Evolutionary conservation across 2,113 vertebrate genomes (phyloP), one percentile per base, ranked within the genome.

Genomic region (Taurulus bubalis): DNA sequence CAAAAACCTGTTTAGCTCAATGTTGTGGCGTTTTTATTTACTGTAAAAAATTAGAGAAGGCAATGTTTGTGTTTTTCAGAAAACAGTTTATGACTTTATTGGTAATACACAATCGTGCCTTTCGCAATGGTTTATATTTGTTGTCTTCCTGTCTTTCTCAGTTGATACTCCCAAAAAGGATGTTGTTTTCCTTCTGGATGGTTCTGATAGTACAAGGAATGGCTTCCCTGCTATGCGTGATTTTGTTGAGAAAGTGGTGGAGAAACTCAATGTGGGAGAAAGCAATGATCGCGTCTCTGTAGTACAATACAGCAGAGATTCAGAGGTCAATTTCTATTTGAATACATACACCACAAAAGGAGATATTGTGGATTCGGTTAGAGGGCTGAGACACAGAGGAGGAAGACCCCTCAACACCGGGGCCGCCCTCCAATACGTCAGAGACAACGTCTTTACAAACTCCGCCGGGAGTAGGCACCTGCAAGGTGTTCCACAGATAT

Each of bases 381-480:
- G 71, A 77, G 42, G 67, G 16, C 63, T 91, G 76, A 77, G 49
- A 24, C 72, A 80, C 71, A 91, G 36, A 71, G 75, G 85, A 20
- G 91, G 91, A 63, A 95, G 86, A 77, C 16, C 88, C 9, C 93
- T 96, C 69, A 96, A 96, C 60, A 87, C 96, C 16, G 96, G 96
- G 78, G 92, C 88, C 0, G 90, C 90, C 40, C 92, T 97, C 75
- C 94, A 95, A 30, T 95, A 93, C 1, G 90, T 94, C 0, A 53
- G 82, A 84, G 93, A 89, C 18, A 84, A 93, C 12, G 77, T 97
- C 45, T 97, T 97, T 2, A 95, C 95, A 55, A 86, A 59, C 68
- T 89, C 94, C 0, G 91, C 96, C 0, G 96, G 97, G 12, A 96
- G 96, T 85, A 95, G 97, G 40, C 94, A 92, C 0, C 92, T 94